Evolutionary conservation across 2,888 invertebrate genomes (phyloP).

Genomic region (Hipparchia semele): DNA sequence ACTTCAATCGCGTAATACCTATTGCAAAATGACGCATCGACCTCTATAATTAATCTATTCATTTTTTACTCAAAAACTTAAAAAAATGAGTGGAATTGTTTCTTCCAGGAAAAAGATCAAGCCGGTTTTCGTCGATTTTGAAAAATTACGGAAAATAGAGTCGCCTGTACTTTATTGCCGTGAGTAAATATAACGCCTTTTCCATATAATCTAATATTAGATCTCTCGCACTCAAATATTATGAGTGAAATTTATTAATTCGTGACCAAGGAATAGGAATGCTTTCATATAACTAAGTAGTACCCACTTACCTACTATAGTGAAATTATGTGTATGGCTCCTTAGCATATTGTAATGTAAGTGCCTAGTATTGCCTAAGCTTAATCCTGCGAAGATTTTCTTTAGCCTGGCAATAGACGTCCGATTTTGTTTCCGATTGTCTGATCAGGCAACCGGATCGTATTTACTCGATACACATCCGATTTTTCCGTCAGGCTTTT

Average conservation of each 20-base stretch:
- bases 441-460: too few species aligned
- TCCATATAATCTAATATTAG: conserved; percentile 30
- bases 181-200: conserved; percentile 8
- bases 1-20: too few species aligned
- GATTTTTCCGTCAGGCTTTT: too few species aligned
- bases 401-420: too few species aligned
- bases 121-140: background rate
- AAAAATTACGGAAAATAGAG: background rate
- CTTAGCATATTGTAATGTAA: background rate
- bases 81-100: background rate
- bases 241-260: conserved; percentile 39
- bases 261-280: conserved; percentile 26
- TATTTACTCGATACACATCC: too few species aligned
- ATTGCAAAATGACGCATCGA: too few species aligned
- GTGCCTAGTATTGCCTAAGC: background rate
- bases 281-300: background rate
- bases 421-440: too few species aligned
- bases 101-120: background rate
- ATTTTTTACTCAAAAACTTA: background rate
- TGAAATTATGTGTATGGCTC: background rate
- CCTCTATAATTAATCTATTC: too few species aligned
- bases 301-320: background rate
- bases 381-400: background rate
- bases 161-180: conserved; percentile 3
- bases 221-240: conserved; percentile 30